phyloP scores from a whole-genome alignment of 1,140 invertebrate genomes.

The Lepidurus packardi region DNA sequence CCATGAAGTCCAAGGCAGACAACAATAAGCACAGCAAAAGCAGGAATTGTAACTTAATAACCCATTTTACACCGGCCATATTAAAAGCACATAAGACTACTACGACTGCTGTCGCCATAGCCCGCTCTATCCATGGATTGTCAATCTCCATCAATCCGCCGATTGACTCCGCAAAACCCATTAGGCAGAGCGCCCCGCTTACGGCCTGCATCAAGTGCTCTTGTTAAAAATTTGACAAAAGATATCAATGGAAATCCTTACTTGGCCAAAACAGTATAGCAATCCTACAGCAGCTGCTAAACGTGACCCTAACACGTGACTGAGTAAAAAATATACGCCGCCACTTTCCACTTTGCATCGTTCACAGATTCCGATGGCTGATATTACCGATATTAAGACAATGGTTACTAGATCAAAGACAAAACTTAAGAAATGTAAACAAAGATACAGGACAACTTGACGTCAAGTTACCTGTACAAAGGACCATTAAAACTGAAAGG shows the following conservation, averaged over 20 bases:
- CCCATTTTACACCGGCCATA: conserved; percentile 87
- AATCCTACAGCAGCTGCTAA: conserved; percentile 86
- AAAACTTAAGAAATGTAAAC: conserved; percentile 33
- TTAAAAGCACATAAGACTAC: conserved; percentile 78
- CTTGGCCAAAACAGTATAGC: conserved; percentile 93
- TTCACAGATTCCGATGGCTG: conserved; percentile 93
- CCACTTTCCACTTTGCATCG: conserved; percentile 88
- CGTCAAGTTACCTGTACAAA: conserved; percentile 64
- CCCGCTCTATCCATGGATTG: conserved; percentile 66
- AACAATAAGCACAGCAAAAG: conserved; percentile 74
- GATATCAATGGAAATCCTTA: conserved; percentile 43
- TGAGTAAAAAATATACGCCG: conserved; percentile 89
- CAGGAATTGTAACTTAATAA: conserved; percentile 82
- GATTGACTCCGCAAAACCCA: conserved; percentile 93
- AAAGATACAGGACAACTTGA: conserved; percentile 32
- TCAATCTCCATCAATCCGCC: conserved; percentile 69
- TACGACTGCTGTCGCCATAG: conserved; percentile 73
- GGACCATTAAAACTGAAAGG: conserved; percentile 77
- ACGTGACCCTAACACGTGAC: conserved; percentile 85
- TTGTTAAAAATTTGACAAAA: neutral
- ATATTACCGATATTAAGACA: conserved; percentile 81
- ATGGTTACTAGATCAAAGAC: conserved; percentile 61
- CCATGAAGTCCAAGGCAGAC: conserved; percentile 79
- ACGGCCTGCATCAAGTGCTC: conserved; percentile 64
- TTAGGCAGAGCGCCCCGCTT: conserved; percentile 87